Percentiles rank a stretch among this genome's conserved stretches.
These are phyloP conservation scores for Helarctos malayanus DNA, from an alignment of 2,797 vertebrate genomes.

Conservation along the genomic window DNA sequence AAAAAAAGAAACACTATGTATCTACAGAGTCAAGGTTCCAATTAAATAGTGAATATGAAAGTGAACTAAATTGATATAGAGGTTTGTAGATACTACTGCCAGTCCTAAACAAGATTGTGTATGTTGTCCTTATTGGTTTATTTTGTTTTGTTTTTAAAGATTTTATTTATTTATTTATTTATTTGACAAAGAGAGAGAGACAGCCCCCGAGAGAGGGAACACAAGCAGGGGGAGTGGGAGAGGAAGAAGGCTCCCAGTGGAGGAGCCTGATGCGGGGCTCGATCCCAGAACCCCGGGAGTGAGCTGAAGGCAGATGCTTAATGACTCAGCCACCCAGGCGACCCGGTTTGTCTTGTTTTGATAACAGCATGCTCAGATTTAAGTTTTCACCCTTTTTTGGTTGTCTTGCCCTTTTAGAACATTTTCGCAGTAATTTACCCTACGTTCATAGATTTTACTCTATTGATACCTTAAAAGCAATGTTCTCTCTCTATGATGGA, in stretches of 20 bases:
- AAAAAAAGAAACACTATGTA: background rate
- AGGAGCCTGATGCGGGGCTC: no score
- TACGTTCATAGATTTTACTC: background rate
- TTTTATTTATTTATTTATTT: no score
- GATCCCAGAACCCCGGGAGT: no score
- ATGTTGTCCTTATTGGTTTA: background rate
- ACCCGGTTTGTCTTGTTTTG: background rate
- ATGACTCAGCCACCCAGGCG: no score
- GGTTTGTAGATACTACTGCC: background rate
- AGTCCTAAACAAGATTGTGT: background rate
- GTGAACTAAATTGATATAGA: background rate
- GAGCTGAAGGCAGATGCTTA: no score
- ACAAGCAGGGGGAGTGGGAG: no score
- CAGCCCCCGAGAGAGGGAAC: no score
- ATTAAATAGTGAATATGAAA: background rate
- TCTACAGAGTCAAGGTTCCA: background rate
- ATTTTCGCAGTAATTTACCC: conserved; percentile 6
- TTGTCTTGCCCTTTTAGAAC: conserved; percentile 1
- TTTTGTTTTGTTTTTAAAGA: background rate
- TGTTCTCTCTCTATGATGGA: background rate
- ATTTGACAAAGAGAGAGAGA: no score
- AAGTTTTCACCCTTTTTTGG: background rate
- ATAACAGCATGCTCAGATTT: background rate
- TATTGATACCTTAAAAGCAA: background rate
- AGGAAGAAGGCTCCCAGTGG: no score